Evolutionary conservation across 1,140 invertebrate genomes (phyloP).

Genomic region (Rhagoletis zephyria): DNA sequence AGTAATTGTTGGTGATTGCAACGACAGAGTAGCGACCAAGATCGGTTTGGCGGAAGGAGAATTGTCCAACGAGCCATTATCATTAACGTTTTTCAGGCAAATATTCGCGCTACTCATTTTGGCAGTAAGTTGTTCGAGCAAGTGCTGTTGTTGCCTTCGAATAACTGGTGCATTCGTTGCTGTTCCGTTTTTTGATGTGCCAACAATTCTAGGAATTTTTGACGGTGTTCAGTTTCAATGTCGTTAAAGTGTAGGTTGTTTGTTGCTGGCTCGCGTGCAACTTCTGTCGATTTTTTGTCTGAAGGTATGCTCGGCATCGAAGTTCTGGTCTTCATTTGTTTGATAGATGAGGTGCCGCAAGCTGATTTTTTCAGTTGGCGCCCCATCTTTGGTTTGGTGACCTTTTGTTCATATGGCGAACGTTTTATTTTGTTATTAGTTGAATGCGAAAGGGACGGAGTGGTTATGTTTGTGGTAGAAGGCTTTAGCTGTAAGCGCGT

Average conservation of each 20-base stretch:
- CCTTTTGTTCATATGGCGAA: constrained; percentile 51
- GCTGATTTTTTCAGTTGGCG: constrained; percentile 44
- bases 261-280: not conserved
- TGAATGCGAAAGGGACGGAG: not conserved
- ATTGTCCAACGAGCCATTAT: not conserved
- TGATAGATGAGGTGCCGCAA: constrained; percentile 10
- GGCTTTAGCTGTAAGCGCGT: constrained; percentile 48
- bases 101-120: constrained; percentile 57
- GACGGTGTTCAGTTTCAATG: constrained; percentile 56
- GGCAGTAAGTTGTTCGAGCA: constrained; percentile 66
- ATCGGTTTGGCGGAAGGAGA: not conserved
- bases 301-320: not conserved
- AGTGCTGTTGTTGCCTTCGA: constrained; percentile 66
- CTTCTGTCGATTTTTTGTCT: not conserved
- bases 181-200: constrained; percentile 68
- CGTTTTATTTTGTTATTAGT: constrained; percentile 49
- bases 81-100: not conserved
- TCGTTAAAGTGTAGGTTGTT: constrained; percentile 58
- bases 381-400: constrained; percentile 18
- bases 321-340: constrained; percentile 21
- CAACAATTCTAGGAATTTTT: constrained; percentile 72
- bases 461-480: constrained; percentile 45
- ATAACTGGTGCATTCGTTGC: constrained; percentile 63
- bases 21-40: not conserved
- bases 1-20: constrained; percentile 12